These are phyloP conservation scores for Notoglanidium macrostoma DNA, from an alignment of 2,797 vertebrate species.

Conservation along the genomic window DNA sequence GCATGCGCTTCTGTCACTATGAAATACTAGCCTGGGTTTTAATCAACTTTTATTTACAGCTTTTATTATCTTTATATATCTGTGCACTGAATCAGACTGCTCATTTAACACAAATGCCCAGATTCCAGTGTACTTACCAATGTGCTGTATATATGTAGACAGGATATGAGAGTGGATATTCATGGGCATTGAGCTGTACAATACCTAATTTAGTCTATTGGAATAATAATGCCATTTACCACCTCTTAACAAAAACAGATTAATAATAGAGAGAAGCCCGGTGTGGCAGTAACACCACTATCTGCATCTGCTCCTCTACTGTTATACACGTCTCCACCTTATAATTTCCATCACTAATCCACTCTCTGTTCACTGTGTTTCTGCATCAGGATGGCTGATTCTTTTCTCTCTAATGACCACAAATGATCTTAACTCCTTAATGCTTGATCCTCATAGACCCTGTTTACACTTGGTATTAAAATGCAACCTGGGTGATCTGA, in stretches of 20 bases:
- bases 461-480: too few species aligned
- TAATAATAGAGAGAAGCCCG: not conserved
- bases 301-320: not conserved
- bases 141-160: too few species aligned
- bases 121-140: not conserved
- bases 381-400: not conserved
- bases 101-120: not conserved
- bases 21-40: slow-evolving; percentile 1
- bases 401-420: not conserved
- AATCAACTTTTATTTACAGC: slow-evolving; percentile 2
- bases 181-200: not conserved
- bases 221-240: not conserved
- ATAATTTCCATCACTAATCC: slow-evolving; percentile 10
- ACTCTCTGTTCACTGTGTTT: not conserved
- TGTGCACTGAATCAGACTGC: not conserved
- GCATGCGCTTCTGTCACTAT: not conserved
- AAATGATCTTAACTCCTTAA: not conserved
- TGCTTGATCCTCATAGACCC: not conserved
- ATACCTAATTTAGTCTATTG: not conserved
- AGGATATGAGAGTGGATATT: not conserved
- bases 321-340: not conserved
- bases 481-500: too few species aligned
- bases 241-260: not conserved
- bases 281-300: not conserved
- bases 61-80: not conserved